Evolutionary conservation across 2,797 vertebrate species (phyloP), one percentile per base, ranked within the genome.

Genomic region (Cuculus canorus): DNA sequence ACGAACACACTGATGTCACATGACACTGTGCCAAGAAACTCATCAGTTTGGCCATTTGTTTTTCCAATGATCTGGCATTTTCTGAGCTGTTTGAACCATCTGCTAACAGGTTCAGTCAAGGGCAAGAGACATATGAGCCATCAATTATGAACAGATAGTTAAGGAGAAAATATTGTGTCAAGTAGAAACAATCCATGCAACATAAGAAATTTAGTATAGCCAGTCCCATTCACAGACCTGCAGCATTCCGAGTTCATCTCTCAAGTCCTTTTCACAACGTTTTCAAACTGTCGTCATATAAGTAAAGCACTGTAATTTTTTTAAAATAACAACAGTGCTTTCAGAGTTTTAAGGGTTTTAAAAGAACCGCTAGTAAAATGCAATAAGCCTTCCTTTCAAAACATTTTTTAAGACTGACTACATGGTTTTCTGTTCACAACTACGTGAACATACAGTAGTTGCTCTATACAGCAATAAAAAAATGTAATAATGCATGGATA

Each of bases 91-190:
- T 94, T 89, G 63, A 87, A 90, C 39, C 32, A 82, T 64, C 32
- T 94, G 32, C 47, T 95, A 75, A 60, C 11, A 78, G 17, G 43
- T 84, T 95, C 72, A 69, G 50, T 77, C 53, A 93, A 89, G 68
- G 19, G 53, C 50, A 89, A 87, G 80, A 82, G 70, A 82, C 56
- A 70, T 63, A 48, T 41, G 66, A 93, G 41, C 28, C n/a, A 57
- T 64, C 69, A 88, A 4, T 93, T 95, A 89, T 33, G 33, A 89
- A 75, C 53, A 32, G 30, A 25, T 93, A 83, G 89, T 68, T 79
- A 79, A 86, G 52, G 47, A 19, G 19, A 78, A 95, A 93, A 75
- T 69, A 86, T 33, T 78, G 37, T 66, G 77, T 71, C 43, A 85
- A 76, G 63, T 17, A 22, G 70, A 87, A 87, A 86, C 32, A 65